Conservation (phyloP, 2,113 vertebrate genomes). For the Callopanchax toddi region DNA sequence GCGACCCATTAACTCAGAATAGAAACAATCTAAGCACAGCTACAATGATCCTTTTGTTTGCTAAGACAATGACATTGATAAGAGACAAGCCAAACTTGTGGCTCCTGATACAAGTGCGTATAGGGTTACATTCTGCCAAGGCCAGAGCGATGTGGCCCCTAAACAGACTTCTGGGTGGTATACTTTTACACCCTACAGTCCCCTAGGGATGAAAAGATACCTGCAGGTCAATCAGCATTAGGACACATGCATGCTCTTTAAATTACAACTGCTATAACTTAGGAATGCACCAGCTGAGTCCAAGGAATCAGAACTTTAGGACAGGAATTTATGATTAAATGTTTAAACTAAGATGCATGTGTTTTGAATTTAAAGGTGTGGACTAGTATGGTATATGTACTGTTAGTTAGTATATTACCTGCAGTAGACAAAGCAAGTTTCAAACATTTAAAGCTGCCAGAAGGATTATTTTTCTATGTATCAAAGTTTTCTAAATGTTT, state of each 20-base stretch:
- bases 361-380: neutral
- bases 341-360: neutral
- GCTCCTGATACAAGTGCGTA: conserved; percentile 63
- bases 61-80: conserved; percentile 76
- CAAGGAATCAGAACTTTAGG: conserved; percentile 18
- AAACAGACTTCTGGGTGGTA: conserved; percentile 41
- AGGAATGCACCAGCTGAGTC: conserved; percentile 31
- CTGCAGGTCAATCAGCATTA: conserved; percentile 57
- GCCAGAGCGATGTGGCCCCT: conserved; percentile 40
- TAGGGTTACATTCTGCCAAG: conserved; percentile 59
- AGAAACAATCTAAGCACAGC: conserved; percentile 69
- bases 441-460: too few species aligned
- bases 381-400: too few species aligned
- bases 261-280: conserved; percentile 38
- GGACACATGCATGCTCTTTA: conserved; percentile 54
- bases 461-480: too few species aligned
- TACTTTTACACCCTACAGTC: conserved; percentile 40
- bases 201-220: conserved; percentile 45
- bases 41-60: conserved; percentile 77
- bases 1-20: conserved; percentile 78
- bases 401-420: too few species aligned
- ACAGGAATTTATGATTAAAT: neutral
- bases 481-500: too few species aligned
- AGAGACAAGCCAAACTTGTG: conserved; percentile 57
- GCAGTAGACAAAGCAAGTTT: too few species aligned